Conservation (phyloP, 2,113 vertebrate species). For the Potamarius usumacintae region DNA sequence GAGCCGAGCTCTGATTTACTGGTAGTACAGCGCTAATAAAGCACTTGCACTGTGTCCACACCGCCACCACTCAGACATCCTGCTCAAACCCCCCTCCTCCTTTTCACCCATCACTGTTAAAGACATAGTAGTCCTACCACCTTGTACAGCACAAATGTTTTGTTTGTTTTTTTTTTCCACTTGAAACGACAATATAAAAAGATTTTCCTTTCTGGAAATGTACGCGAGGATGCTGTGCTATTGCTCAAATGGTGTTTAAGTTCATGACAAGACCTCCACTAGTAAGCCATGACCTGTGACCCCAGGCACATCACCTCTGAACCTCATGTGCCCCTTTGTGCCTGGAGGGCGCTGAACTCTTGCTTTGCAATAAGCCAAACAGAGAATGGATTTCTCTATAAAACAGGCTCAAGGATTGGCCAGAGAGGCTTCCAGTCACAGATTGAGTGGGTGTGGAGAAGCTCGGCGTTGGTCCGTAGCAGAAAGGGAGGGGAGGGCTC, state of each 20-base stretch:
- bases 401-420: constrained; percentile 41
- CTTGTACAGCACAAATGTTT: background rate
- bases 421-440: constrained; percentile 51
- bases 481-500: constrained; percentile 45
- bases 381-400: constrained; percentile 43
- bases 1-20: constrained; percentile 82
- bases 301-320: constrained; percentile 9
- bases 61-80: constrained; percentile 54
- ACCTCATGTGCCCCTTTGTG: constrained; percentile 33
- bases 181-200: background rate
- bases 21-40: constrained; percentile 83
- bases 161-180: background rate
- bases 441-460: constrained; percentile 12
- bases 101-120: constrained; percentile 16
- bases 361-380: constrained; percentile 48
- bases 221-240: background rate
- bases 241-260: constrained; percentile 41
- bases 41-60: constrained; percentile 74
- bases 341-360: constrained; percentile 52
- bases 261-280: constrained; percentile 32
- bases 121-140: constrained; percentile 27
- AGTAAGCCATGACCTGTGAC: constrained; percentile 44
- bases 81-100: constrained; percentile 13
- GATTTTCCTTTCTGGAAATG: background rate
- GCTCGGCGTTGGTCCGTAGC: constrained; percentile 22